Conservation (phyloP, 92 coral and sea anemone genomes). For the Diadumene lineata region DNA sequence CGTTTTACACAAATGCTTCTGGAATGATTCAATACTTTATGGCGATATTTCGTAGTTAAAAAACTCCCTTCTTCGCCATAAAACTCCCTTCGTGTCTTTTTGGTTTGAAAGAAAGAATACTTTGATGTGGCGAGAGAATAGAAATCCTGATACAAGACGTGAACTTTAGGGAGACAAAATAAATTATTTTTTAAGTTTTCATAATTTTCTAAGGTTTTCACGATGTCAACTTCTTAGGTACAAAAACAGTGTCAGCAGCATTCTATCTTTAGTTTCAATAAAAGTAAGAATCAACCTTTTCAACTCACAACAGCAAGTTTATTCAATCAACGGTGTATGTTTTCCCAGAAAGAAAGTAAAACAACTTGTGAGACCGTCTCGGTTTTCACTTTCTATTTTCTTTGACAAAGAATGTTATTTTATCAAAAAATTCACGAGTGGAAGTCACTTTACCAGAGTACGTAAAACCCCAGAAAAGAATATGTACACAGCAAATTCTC, state of each 20-base stretch:
- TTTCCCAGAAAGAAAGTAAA: conserved; percentile 3
- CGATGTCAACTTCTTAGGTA: no score
- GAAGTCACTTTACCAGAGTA: background rate
- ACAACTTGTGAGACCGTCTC: conserved; percentile 5
- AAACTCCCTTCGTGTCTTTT: no score
- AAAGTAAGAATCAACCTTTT: background rate
- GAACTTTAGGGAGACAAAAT: no score
- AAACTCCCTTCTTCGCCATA: no score
- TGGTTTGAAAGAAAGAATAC: no score
- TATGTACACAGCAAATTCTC: conserved; percentile 1
- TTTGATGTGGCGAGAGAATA: no score
- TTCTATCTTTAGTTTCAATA: background rate
- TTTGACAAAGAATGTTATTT: background rate
- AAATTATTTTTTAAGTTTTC: no score
- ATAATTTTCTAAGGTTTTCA: no score
- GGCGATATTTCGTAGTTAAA: no score
- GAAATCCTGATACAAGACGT: no score
- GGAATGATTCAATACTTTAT: no score
- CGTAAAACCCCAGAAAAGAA: background rate
- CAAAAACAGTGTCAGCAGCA: background rate
- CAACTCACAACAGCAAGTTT: conserved; percentile 4
- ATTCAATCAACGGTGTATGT: conserved; percentile 13
- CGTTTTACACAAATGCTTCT: no score
- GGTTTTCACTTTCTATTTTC: conserved; percentile 1
- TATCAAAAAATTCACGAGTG: background rate